Evolutionary conservation across 1,140 invertebrate genomes (phyloP), one percentile per base, ranked within the genome.

Genomic region (Bombus pascuorum): DNA sequence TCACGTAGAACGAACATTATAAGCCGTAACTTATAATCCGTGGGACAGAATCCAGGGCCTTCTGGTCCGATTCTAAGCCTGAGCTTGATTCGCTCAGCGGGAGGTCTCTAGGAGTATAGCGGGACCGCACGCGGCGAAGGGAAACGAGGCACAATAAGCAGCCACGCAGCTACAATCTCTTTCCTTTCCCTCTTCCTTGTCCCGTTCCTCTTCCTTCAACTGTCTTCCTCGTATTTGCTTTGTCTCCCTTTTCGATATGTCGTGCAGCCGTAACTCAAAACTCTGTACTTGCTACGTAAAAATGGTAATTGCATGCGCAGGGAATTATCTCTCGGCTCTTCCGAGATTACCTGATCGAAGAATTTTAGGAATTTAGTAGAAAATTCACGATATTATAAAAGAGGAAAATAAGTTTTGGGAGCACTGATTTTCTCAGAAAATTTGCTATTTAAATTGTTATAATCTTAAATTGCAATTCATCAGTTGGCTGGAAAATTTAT

Each of bases 101-200:
- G 92, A 89, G 91, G 91, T 93, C 90, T 66, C n/a, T 39, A 73
- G 84, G 78, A 72, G 81, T 37, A 68, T 85, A 66, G 84, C 62
- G 81, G 80, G 92, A 93, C 91, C 92, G 90, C 92, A 93, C 92
- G 91, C 91, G 87, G 91, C 73, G 92, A 91, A 85, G 82, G 75
- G 74, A 83, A 73, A 87, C 75, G 92, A 89, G 83, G 59, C 77
- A 92, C 92, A 93, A 93, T 93, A 87, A 92, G 83, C 71, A 85
- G 79, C 53, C 84, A 37, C 47, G 74, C 78, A 70, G 80, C 71
- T 74, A 72, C 39, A 22, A 47, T 78, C 82, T 75, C 81, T 68
- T 85, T 81, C 32, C 74, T 65, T 83, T 70, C 71, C 79, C 78
- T 57, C 79, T 79, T 88, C 42, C 28, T 34, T 86, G 74, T 86